phyloP scores from a whole-genome alignment of 2,113 vertebrate genomes.

The Smithornis capensis region DNA sequence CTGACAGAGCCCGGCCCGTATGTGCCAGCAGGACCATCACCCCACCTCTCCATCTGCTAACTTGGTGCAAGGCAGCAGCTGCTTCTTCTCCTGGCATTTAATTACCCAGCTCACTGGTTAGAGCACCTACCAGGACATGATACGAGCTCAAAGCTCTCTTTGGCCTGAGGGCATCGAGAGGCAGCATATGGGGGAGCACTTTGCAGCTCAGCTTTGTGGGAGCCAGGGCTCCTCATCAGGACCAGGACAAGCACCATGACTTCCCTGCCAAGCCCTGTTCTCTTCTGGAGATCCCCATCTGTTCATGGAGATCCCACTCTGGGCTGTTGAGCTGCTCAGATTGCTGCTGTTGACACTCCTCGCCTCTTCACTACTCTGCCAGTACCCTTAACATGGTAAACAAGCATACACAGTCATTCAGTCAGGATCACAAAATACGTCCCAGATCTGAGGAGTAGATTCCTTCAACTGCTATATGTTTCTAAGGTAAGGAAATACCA shows the following conservation, averaged over 20 bases:
- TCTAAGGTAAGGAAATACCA: background rate
- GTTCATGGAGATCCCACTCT: background rate
- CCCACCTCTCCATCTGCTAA: background rate
- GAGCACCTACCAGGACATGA: background rate
- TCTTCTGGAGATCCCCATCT: background rate
- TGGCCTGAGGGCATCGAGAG: background rate
- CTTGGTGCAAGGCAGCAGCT: background rate
- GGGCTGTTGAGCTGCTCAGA: background rate
- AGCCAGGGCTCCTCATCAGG: background rate
- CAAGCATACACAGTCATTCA: background rate
- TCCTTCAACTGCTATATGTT: rapidly evolving
- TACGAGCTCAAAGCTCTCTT: background rate
- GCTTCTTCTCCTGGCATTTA: background rate
- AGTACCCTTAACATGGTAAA: background rate
- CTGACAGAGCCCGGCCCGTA: background rate
- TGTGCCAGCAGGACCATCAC: background rate
- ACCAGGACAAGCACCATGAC: background rate
- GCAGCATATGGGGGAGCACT: background rate
- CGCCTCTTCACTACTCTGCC: background rate
- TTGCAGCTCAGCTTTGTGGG: background rate
- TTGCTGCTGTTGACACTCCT: background rate
- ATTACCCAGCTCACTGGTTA: background rate
- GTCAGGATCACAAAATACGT: background rate
- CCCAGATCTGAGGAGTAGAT: background rate
- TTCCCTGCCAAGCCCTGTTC: background rate